These are phyloP conservation scores for Sebastes umbrosus DNA, from an alignment of 2,797 vertebrate genomes.

Conservation along the genomic window DNA sequence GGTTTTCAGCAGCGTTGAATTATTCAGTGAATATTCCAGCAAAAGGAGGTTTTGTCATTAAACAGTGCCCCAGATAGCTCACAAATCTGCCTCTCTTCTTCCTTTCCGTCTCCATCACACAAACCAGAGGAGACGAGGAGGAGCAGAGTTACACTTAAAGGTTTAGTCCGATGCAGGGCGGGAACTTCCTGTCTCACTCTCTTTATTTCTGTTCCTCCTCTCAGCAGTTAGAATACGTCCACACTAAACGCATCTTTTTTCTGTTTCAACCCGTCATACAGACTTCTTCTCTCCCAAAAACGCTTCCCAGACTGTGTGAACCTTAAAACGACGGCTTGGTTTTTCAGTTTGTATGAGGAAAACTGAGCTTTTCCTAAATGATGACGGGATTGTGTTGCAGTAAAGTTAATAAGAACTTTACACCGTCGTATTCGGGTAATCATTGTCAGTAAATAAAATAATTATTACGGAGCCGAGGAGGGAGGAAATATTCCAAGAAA, in stretches of 20 bases:
- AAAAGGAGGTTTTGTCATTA: constrained; percentile 79
- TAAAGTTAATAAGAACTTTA: not conserved
- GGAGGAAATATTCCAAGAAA: too few relatives aligned
- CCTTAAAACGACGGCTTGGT: not conserved
- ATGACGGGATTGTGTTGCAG: not conserved
- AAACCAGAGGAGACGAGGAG: not conserved
- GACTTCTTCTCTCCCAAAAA: not conserved
- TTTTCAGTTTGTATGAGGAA: not conserved
- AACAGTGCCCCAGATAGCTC: constrained; percentile 66
- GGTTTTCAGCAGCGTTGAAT: constrained; percentile 73
- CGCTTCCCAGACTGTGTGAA: not conserved
- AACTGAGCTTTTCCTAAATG: too few relatives aligned
- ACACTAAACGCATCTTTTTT: not conserved
- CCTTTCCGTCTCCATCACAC: not conserved
- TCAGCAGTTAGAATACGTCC: not conserved
- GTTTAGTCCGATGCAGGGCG: not conserved
- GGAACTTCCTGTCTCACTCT: not conserved
- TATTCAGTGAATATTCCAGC: constrained; percentile 81
- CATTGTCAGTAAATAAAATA: too few relatives aligned
- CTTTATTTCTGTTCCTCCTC: not conserved
- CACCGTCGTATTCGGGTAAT: too few relatives aligned
- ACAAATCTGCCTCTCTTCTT: constrained; percentile 10
- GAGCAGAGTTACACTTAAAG: not conserved
- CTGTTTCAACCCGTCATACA: not conserved
- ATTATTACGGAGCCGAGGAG: too few relatives aligned